Conservation (phyloP, 2,888 invertebrate species). For the Eilema depressum region DNA sequence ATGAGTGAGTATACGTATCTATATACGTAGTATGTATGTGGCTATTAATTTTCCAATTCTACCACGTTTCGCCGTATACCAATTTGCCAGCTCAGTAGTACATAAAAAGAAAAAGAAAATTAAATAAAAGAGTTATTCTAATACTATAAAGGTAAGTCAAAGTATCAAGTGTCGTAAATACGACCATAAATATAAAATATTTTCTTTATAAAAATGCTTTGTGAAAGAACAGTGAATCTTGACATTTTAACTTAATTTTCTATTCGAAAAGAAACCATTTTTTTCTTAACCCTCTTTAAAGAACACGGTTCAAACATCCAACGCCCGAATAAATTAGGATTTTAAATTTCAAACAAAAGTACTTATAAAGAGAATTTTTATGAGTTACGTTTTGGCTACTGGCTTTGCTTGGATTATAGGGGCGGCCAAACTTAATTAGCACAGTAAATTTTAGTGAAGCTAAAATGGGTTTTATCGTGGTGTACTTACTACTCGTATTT, state of each 20-base stretch:
- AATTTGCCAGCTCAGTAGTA: neutral
- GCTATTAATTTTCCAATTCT: too few species aligned
- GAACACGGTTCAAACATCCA: slow-evolving; percentile 20
- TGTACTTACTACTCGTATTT: neutral
- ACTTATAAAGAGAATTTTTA: slow-evolving; percentile 23
- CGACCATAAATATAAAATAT: neutral
- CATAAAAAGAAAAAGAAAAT: neutral
- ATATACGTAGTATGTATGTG: too few species aligned
- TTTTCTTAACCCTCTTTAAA: slow-evolving; percentile 14
- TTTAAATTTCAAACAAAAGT: slow-evolving; percentile 26
- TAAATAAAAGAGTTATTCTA: neutral
- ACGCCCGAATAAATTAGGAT: slow-evolving; percentile 24
- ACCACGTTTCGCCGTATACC: too few species aligned
- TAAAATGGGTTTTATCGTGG: neutral
- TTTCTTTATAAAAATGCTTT: neutral
- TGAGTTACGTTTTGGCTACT: slow-evolving; percentile 16
- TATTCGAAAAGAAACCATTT: slow-evolving; percentile 17
- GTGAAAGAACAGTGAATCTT: slow-evolving; percentile 13
- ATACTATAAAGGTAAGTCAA: neutral
- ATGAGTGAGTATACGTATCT: too few species aligned
- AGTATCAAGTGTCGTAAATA: neutral
- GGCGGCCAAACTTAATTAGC: slow-evolving; percentile 8
- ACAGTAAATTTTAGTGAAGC: neutral
- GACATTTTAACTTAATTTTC: slow-evolving; percentile 17
- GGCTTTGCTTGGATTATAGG: slow-evolving; percentile 13